phyloP scores from a whole-genome alignment of 2,888 invertebrate genomes.

The Philhelius pedissequus region DNA sequence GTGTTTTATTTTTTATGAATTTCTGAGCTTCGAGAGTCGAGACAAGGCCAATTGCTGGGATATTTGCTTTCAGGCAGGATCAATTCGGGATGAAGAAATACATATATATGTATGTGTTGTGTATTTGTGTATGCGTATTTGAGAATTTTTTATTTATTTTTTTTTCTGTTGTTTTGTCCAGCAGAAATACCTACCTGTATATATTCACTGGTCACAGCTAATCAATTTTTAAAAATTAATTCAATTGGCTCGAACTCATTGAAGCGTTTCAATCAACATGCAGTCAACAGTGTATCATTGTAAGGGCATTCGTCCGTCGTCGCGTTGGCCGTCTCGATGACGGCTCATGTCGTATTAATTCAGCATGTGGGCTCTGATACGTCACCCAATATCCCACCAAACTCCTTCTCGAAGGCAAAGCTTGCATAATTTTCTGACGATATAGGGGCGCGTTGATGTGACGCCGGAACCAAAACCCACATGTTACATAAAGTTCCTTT shows the following conservation, averaged over 20 bases:
- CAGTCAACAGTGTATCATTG: constrained; percentile 52
- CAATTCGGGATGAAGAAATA: constrained; percentile 3
- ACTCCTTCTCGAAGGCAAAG: constrained; percentile 71
- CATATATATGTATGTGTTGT: background rate
- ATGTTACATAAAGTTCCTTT: constrained; percentile 60
- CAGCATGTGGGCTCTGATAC: constrained; percentile 68
- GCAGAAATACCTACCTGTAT: constrained; percentile 36
- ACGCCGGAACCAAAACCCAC: constrained; percentile 70
- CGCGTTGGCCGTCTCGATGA: constrained; percentile 49
- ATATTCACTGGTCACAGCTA: constrained; percentile 71
- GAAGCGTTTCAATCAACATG: constrained; percentile 72
- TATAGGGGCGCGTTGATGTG: constrained; percentile 72
- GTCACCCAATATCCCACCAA: background rate
- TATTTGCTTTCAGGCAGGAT: constrained; percentile 36
- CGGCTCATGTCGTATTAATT: constrained; percentile 71
- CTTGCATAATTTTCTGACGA: constrained; percentile 78
- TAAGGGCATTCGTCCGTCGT: background rate
- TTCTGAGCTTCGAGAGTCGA: constrained; percentile 5
- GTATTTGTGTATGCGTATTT: constrained; percentile 41
- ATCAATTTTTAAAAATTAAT: constrained; percentile 79
- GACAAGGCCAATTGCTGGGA: constrained; percentile 25
- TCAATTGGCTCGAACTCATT: constrained; percentile 78
- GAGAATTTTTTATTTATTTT: constrained; percentile 39
- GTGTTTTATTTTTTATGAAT: constrained; percentile 1
- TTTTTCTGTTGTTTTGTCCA: background rate